phyloP scores from a whole-genome alignment of 2,797 vertebrate species.

The Triplophysa bombifrons region DNA sequence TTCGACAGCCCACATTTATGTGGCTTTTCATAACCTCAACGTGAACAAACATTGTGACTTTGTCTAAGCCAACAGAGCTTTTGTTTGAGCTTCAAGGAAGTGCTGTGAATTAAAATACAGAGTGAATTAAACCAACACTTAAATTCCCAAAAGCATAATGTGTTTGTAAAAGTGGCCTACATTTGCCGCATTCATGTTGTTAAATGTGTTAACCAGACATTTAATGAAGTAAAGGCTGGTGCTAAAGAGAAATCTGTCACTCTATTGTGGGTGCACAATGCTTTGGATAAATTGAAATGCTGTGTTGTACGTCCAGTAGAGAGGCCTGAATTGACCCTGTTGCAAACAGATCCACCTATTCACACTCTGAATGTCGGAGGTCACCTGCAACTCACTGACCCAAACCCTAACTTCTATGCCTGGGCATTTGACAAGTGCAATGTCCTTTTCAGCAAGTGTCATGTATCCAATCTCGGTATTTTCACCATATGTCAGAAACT shows the following conservation, averaged over 20 bases:
- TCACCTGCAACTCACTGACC: neutral
- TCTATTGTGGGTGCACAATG: constrained; percentile 30
- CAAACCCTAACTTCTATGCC: neutral
- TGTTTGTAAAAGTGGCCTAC: neutral
- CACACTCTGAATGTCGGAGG: neutral
- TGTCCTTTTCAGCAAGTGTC: neutral
- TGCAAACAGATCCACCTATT: constrained; percentile 30
- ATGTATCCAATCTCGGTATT: neutral
- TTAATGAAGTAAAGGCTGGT: constrained; percentile 18
- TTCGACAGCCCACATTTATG: neutral
- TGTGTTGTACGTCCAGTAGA: constrained; percentile 18
- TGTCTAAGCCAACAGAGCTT: neutral
- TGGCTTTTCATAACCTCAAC: neutral
- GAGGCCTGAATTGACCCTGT: constrained; percentile 21
- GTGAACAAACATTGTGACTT: neutral
- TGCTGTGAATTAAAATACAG: neutral
- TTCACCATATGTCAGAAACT: neutral
- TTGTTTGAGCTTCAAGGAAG: neutral
- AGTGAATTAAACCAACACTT: neutral
- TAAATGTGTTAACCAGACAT: constrained; percentile 34
- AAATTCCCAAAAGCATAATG: neutral
- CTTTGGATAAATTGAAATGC: constrained; percentile 35
- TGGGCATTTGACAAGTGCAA: neutral
- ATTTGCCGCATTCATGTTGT: neutral
- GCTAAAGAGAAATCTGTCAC: neutral